phyloP scores from a whole-genome alignment of 2,113 vertebrate species.

The human region GRCh38 chr16:58062501-58063000 shows the following conservation, averaged over 20 bases:
- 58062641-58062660: not conserved
- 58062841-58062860: not conserved
- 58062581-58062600: not conserved
- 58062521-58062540: not conserved
- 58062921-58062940: not conserved
- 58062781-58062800: accelerated
- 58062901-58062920: not conserved
- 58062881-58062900: not conserved
- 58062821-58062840: not conserved
- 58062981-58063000: not conserved
- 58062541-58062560: not conserved
- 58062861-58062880: not conserved
- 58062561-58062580: not conserved
- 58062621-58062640: not conserved
- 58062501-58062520: not conserved
- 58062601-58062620: not conserved
- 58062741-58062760: not conserved
- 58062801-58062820: not conserved
- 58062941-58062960: not conserved
- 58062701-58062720: not conserved
- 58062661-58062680: not conserved
- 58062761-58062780: too few relatives aligned
- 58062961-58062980: not conserved
- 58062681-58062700: not conserved
- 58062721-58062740: not conserved